A percentile compares a stretch with the other conserved stretches of the same genome.
phyloP scores from a whole-genome alignment of 2,888 invertebrate genomes.

The Amphipyra tragopoginis region DNA sequence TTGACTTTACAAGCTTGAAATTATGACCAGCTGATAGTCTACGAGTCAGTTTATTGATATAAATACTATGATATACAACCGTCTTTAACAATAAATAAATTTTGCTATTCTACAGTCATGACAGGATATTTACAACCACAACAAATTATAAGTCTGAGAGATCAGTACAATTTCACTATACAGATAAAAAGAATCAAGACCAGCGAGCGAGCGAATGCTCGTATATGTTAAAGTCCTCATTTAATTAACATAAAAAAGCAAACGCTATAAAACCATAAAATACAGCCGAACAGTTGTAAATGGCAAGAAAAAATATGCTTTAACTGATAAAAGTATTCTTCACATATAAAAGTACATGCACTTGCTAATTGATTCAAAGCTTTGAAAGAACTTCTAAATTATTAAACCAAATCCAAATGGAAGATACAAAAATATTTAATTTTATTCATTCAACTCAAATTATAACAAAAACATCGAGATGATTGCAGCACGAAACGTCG shows the following conservation, averaged over 20 bases:
- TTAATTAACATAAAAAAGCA: slow-evolving; percentile 1
- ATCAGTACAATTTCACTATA: background rate
- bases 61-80: background rate
- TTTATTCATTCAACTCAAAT: background rate
- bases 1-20: background rate
- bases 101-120: no score
- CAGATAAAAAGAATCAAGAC: background rate
- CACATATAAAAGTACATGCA: background rate
- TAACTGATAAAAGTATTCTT: background rate
- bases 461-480: slow-evolving; percentile 1
- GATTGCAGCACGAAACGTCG: background rate
- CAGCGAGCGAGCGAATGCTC: no score
- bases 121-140: no score
- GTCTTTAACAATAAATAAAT: no score
- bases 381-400: background rate
- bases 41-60: background rate
- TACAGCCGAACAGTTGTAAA: background rate
- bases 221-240: background rate
- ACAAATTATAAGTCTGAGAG: background rate
- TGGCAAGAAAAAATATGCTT: background rate
- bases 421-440: background rate
- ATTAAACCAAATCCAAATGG: background rate
- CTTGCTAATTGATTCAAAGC: background rate
- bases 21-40: background rate
- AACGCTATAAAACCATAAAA: slow-evolving; percentile 9